Percentiles rank a stretch among this genome's conserved stretches.
Evolutionary conservation across 2,113 vertebrate species (phyloP).

Genomic region (Sceloporus undulatus): DNA sequence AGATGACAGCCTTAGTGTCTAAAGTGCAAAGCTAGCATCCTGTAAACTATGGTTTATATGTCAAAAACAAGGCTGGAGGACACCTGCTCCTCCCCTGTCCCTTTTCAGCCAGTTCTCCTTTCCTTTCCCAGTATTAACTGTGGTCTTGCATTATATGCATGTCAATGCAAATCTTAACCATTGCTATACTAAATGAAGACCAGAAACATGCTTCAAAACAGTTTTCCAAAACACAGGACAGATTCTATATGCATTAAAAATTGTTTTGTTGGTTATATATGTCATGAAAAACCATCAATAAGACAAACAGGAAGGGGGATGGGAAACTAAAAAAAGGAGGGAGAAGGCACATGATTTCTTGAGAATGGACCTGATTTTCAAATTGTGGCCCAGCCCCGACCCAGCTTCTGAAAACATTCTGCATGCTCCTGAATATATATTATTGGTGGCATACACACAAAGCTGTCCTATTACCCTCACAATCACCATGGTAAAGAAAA

Average conservation of each 20-base stretch:
- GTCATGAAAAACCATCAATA: background rate
- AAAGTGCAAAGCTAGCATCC: background rate
- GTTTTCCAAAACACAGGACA: background rate
- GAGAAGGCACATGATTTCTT: background rate
- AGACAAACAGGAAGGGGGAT: too few species aligned
- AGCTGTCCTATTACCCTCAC: background rate
- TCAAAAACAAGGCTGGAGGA: background rate
- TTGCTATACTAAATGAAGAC: background rate
- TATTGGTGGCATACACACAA: background rate
- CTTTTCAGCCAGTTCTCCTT: background rate
- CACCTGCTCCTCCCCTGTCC: background rate
- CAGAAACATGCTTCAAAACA: background rate
- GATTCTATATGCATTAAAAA: background rate
- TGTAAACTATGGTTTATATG: background rate
- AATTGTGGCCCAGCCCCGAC: background rate
- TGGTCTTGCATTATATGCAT: background rate
- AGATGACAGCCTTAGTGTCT: background rate
- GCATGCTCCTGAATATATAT: background rate
- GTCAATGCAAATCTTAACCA: background rate
- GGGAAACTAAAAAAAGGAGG: background rate
- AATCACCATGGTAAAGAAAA: background rate
- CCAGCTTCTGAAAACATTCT: background rate
- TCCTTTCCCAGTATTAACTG: background rate
- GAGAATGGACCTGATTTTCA: background rate
- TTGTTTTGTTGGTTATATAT: background rate